Evolutionary conservation across 2,888 invertebrate species (phyloP), one percentile per base, ranked within the genome.

Genomic region (Drosophila neotestacea): DNA sequence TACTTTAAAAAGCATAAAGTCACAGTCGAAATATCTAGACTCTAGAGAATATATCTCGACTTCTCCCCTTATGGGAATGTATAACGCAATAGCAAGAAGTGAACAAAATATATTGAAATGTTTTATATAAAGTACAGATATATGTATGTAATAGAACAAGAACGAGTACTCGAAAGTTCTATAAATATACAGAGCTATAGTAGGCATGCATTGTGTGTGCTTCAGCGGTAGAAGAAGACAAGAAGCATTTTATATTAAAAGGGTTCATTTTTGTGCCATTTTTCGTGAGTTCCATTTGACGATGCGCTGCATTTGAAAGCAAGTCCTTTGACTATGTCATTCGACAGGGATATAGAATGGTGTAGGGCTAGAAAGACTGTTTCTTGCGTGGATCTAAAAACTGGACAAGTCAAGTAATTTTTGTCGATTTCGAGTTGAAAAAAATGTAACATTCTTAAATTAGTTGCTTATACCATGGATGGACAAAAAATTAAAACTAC

Each of bases 171-270:
- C 41, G 34, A 50, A 38, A 62, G 32, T 64, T 61, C 70, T 73
- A 74, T 64, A 74, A 69, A 74, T 73, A 74, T n/a, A 41, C 52
- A 48, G 55, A 55, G 47, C 30, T 60, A 56, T 56, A 64, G 59
- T 44, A 16, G 50, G 59, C 42, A 39, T 60, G 41, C 61, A 50
- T 58, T 69, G 73, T 69, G 47, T 68, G 61, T n/a, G 50, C 46
- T 60, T 46, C 41, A 32, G 13, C 54, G 32, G 59, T 42, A 50
- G 39, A 52, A 46, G 44, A 52, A 34, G 61, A 46, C 11, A 22
- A 28, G 36, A 51, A 32, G 50, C 16, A 30, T 68, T 63, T 63
- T 51, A 69, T 55, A 68, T 52, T 47, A 47, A 74, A 73, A 74
- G 63, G 69, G 55, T 73, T 73, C 34, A 27, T 34, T 38, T 58